Conservation (phyloP, 2,797 vertebrate species). For the Lutjanus campechanus region DNA sequence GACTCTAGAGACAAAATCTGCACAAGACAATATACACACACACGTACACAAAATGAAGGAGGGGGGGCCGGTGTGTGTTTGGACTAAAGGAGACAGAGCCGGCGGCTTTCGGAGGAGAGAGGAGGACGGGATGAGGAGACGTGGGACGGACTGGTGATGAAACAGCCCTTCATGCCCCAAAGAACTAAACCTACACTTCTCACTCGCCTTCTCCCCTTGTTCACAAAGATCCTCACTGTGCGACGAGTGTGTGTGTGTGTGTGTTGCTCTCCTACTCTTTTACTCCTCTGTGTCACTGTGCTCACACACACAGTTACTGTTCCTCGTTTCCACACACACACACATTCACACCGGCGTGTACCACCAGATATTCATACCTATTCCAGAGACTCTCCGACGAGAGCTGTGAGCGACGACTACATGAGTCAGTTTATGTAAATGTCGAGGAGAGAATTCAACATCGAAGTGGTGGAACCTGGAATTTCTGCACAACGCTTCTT, state of each 20-base stretch:
- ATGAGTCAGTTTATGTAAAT: slow-evolving; percentile 34
- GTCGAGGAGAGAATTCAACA: slow-evolving; percentile 36
- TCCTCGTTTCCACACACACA: slow-evolving; percentile 40
- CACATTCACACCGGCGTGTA: slow-evolving; percentile 22
- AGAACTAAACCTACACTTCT: slow-evolving; percentile 67
- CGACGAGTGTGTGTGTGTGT: slow-evolving; percentile 58
- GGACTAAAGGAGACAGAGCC: slow-evolving; percentile 49
- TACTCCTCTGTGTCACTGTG: slow-evolving; percentile 72
- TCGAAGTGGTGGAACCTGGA: slow-evolving; percentile 44
- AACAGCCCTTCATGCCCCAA: slow-evolving; percentile 57
- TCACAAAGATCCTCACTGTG: slow-evolving; percentile 68
- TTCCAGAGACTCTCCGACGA: slow-evolving; percentile 65
- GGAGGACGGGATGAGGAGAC: slow-evolving; percentile 40
- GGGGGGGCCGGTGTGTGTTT: slow-evolving; percentile 34
- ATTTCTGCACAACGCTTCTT: slow-evolving; percentile 73
- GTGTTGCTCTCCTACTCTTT: slow-evolving; percentile 51
- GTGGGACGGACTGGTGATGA: slow-evolving; percentile 46
- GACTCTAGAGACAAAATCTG: slow-evolving; percentile 76
- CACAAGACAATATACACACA: slow-evolving; percentile 65
- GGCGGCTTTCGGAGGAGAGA: slow-evolving; percentile 13
- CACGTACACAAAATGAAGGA: slow-evolving; percentile 43
- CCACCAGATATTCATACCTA: slow-evolving; percentile 44
- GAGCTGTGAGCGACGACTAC: slow-evolving; percentile 36
- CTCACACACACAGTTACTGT: slow-evolving; percentile 59
- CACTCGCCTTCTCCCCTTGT: slow-evolving; percentile 60